Percentiles rank a stretch among this genome's conserved stretches.
These are phyloP conservation scores for Emmelina monodactyla DNA, from an alignment of 2,888 invertebrate species.

Conservation along the genomic window DNA sequence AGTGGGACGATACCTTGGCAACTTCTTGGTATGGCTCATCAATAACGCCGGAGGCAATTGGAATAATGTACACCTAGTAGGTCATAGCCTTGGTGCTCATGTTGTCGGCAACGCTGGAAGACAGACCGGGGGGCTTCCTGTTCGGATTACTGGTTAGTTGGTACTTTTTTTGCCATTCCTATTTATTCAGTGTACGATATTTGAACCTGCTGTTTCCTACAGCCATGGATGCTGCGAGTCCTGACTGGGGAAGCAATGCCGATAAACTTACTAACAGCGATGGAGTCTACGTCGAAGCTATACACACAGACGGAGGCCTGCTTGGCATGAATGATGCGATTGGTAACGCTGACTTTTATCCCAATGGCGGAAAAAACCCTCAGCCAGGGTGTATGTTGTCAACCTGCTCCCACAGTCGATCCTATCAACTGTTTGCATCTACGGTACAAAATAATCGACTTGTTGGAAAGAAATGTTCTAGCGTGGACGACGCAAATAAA, in stretches of 20 bases:
- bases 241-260: constrained; percentile 30
- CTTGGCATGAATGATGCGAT: constrained; percentile 37
- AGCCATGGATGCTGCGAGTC: constrained; percentile 49
- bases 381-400: constrained; percentile 41
- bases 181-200: no score
- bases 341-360: constrained; percentile 42
- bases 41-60: constrained; percentile 25
- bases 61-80: constrained; percentile 31
- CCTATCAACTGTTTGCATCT: constrained; percentile 32
- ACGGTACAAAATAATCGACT: constrained; percentile 32
- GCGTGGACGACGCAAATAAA: constrained; percentile 27
- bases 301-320: constrained; percentile 41
- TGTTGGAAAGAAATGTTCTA: constrained; percentile 27
- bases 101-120: constrained; percentile 32
- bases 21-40: constrained; percentile 24
- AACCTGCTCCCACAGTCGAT: constrained; percentile 39
- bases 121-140: constrained; percentile 17
- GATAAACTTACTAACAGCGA: constrained; percentile 27
- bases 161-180: no score
- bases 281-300: constrained; percentile 39
- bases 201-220: no score
- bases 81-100: constrained; percentile 40
- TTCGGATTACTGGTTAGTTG: constrained; percentile 25
- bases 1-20: constrained; percentile 18
- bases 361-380: constrained; percentile 39